Conservation (phyloP, 2,888 invertebrate genomes). For the Phania funesta region DNA sequence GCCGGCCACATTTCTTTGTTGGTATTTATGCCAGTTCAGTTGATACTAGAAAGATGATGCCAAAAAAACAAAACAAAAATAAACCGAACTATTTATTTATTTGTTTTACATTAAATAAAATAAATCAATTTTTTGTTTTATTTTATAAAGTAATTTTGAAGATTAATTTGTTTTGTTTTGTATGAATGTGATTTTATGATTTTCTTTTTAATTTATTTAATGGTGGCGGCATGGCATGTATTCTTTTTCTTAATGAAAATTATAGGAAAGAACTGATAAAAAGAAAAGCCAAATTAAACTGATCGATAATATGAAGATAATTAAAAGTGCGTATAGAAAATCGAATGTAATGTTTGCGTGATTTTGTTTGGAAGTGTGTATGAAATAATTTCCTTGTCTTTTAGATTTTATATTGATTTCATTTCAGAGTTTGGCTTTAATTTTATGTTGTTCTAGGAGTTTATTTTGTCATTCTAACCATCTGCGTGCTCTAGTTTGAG, state of each 20-base stretch:
- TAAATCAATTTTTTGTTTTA: constrained; percentile 1
- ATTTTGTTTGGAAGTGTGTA: constrained; percentile 31
- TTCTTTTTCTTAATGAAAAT: constrained; percentile 59
- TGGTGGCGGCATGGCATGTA: constrained; percentile 64
- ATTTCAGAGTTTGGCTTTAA: constrained; percentile 61
- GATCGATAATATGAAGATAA: constrained; percentile 42
- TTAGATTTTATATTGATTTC: constrained; percentile 17
- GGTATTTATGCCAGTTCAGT: constrained; percentile 33
- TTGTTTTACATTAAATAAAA: constrained; percentile 1
- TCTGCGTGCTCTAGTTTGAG: constrained; percentile 66
- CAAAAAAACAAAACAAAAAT: constrained; percentile 34
- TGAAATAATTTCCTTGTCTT: constrained; percentile 37
- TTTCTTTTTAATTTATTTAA: constrained; percentile 2
- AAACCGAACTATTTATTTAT: background rate
- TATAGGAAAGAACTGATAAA: constrained; percentile 44
- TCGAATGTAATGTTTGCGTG: constrained; percentile 32
- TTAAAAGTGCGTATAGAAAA: constrained; percentile 32
- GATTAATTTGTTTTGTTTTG: constrained; percentile 33
- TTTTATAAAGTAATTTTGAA: constrained; percentile 9
- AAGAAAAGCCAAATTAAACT: constrained; percentile 64
- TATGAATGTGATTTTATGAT: constrained; percentile 44
- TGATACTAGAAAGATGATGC: constrained; percentile 32
- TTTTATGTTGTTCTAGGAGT: constrained; percentile 62
- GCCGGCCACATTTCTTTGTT: constrained; percentile 72
- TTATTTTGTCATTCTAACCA: constrained; percentile 78